Evolutionary conservation across 2,888 invertebrate species (phyloP).

Genomic region (Orthosia incerta): DNA sequence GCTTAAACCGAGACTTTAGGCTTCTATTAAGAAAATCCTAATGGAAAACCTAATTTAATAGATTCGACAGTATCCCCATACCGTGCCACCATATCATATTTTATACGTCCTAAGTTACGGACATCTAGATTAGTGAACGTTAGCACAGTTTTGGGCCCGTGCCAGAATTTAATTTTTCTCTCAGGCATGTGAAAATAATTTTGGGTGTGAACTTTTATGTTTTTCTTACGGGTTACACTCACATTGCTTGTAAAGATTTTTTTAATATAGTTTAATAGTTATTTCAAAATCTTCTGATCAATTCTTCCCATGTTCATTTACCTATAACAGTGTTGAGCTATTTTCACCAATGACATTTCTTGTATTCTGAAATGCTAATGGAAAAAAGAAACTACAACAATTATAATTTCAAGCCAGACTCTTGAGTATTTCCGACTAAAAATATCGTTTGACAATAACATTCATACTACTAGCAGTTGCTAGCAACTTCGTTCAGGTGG

Average conservation of each 20-base stretch:
- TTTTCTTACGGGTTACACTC: constrained; percentile 16
- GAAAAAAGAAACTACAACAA: no score
- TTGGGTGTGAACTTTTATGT: constrained; percentile 33
- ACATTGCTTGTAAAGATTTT: neutral
- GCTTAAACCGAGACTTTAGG: rapidly evolving
- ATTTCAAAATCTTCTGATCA: neutral
- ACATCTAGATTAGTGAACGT: constrained; percentile 41
- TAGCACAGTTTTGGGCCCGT: constrained; percentile 41
- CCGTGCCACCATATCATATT: neutral
- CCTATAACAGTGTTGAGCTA: neutral
- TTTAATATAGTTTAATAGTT: neutral
- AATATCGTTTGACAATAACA: no score
- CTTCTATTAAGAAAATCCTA: neutral
- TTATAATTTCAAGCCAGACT: no score
- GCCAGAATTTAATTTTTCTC: constrained; percentile 48
- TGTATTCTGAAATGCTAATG: neutral
- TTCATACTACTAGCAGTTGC: no score
- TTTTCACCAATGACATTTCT: neutral
- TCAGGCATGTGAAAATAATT: constrained; percentile 27
- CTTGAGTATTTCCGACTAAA: no score
- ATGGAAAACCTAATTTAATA: neutral
- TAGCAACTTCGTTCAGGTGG: no score
- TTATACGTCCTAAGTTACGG: constrained; percentile 35
- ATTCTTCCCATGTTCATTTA: neutral
- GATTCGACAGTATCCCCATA: neutral